A percentile compares a stretch with the other conserved stretches of the same genome.
These are phyloP conservation scores for Cirrhinus molitorella DNA, from an alignment of 2,797 vertebrate genomes.

Conservation along the genomic window DNA sequence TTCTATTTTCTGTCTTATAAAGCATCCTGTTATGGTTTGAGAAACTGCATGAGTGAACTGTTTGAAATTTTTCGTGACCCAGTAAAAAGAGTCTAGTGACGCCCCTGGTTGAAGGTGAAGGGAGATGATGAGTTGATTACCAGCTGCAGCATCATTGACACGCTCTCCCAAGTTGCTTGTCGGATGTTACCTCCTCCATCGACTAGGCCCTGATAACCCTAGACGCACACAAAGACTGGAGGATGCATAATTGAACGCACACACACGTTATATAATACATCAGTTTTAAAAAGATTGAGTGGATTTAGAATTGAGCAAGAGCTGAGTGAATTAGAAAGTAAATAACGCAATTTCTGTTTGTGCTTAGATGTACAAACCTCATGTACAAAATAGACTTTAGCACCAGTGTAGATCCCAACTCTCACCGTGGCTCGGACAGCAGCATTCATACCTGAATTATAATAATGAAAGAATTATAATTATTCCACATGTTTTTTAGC, in stretches of 20 bases:
- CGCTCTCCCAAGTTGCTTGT: constrained; percentile 92
- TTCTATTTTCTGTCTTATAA: neutral
- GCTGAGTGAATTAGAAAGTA: neutral
- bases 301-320: neutral
- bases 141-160: constrained; percentile 96
- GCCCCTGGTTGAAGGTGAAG: neutral
- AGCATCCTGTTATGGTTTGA: no score
- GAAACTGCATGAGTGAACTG: neutral
- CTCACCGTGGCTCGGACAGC: constrained; percentile 91
- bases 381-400: constrained; percentile 90
- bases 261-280: constrained; percentile 7
- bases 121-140: constrained; percentile 72
- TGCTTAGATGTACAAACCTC: constrained; percentile 79
- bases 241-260: constrained; percentile 1
- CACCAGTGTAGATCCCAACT: constrained; percentile 90
- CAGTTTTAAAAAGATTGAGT: constrained; percentile 10
- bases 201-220: constrained; percentile 96
- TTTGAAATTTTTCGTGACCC: neutral
- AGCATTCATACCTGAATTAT: constrained; percentile 89
- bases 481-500: neutral
- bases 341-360: neutral
- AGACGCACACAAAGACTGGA: constrained; percentile 49
- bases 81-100: neutral
- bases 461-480: constrained; percentile 2
- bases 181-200: constrained; percentile 90